Evolutionary conservation across 2,113 vertebrate species (phyloP).

Genomic region (Lophochroa leadbeateri): DNA sequence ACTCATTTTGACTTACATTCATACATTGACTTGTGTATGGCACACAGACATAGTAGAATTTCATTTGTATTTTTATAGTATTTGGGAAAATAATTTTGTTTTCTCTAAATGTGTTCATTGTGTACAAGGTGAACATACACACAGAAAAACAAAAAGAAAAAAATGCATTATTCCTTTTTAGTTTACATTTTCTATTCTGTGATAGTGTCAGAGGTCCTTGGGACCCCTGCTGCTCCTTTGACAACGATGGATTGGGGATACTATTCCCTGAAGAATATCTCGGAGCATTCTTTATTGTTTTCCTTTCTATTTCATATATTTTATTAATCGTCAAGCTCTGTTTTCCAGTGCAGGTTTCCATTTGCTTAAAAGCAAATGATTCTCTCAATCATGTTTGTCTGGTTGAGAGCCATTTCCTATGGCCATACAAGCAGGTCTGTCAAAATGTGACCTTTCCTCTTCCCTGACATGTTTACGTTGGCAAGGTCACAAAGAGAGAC

Average conservation of each 20-base stretch:
- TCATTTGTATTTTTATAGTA: not conserved
- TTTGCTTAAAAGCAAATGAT: constrained; percentile 12
- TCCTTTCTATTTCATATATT: not conserved
- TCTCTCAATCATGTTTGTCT: not conserved
- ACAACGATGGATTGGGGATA: not conserved
- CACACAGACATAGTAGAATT: not conserved
- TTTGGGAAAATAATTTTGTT: not conserved
- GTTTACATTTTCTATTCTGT: not conserved
- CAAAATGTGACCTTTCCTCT: constrained; percentile 15
- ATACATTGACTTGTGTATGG: not conserved
- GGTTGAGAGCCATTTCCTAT: not conserved
- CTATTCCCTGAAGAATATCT: not conserved
- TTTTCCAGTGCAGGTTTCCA: not conserved
- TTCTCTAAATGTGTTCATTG: not conserved
- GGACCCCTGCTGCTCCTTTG: not conserved
- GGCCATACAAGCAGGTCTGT: not conserved
- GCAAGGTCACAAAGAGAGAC: not conserved
- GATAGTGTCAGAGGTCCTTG: not conserved
- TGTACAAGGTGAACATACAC: not conserved
- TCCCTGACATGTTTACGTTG: constrained; percentile 9
- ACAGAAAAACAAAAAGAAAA: not conserved
- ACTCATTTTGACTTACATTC: not conserved
- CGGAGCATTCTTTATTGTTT: not conserved
- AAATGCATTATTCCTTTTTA: not conserved
- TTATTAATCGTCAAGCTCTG: not conserved